Evolutionary conservation across 2,888 invertebrate species (phyloP).

Genomic region (Myopa tessellatipennis): DNA sequence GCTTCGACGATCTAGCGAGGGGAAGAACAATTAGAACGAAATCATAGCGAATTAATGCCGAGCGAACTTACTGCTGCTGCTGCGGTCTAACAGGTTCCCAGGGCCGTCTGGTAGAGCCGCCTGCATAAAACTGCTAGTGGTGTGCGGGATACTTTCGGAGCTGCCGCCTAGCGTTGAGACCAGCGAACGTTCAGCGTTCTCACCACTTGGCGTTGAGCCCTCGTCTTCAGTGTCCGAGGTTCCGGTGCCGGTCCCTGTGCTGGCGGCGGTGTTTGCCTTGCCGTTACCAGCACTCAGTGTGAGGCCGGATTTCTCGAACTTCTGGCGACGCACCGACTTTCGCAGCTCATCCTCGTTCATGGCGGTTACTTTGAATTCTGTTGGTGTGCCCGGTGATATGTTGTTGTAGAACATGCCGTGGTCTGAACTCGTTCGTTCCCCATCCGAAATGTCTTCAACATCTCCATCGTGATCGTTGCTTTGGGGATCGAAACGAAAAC

Average conservation of each 20-base stretch:
- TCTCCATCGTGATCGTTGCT: slow-evolving; percentile 86
- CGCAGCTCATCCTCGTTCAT: slow-evolving; percentile 88
- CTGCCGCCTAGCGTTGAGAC: slow-evolving; percentile 79
- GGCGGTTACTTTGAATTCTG: slow-evolving; percentile 86
- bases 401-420: slow-evolving; percentile 80
- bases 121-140: slow-evolving; percentile 64
- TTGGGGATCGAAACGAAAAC: slow-evolving; percentile 72
- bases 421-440: slow-evolving; percentile 81
- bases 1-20: slow-evolving; percentile 70
- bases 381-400: slow-evolving; percentile 67
- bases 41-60: not conserved
- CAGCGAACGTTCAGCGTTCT: slow-evolving; percentile 79
- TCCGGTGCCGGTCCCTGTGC: slow-evolving; percentile 72
- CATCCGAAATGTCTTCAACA: slow-evolving; percentile 87
- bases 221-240: slow-evolving; percentile 83
- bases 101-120: slow-evolving; percentile 68
- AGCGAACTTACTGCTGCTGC: slow-evolving; percentile 60
- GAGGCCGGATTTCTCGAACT: slow-evolving; percentile 72
- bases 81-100: slow-evolving; percentile 62
- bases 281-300: slow-evolving; percentile 67
- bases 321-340: slow-evolving; percentile 78
- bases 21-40: not conserved
- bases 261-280: slow-evolving; percentile 69
- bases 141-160: slow-evolving; percentile 72
- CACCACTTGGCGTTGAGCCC: slow-evolving; percentile 83